These are phyloP conservation scores for Lithobius niger DNA, from an alignment of 1,140 invertebrate genomes.

Conservation along the genomic window DNA sequence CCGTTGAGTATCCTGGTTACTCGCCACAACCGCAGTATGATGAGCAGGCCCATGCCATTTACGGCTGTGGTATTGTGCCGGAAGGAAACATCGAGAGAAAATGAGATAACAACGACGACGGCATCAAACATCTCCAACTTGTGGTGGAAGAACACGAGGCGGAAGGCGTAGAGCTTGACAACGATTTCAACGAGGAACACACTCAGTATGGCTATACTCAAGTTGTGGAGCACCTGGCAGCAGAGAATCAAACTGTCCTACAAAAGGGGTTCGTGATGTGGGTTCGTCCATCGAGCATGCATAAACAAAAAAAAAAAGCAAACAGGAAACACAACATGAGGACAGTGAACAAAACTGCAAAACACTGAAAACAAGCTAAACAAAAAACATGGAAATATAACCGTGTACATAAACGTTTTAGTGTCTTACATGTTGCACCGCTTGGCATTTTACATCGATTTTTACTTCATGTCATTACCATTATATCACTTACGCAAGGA, in stretches of 20 bases:
- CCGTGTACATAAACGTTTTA: no score
- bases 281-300: neutral
- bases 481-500: no score
- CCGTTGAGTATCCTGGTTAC: slow-evolving; percentile 31
- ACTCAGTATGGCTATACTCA: slow-evolving; percentile 27
- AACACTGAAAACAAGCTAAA: no score
- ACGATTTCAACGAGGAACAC: slow-evolving; percentile 31
- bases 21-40: slow-evolving; percentile 31
- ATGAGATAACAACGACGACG: slow-evolving; percentile 29
- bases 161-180: slow-evolving; percentile 28
- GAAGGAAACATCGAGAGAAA: slow-evolving; percentile 32
- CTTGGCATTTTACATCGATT: no score
- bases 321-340: neutral
- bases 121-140: slow-evolving; percentile 34
- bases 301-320: neutral
- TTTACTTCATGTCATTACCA: no score
- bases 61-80: slow-evolving; percentile 8
- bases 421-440: no score
- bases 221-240: slow-evolving; percentile 26
- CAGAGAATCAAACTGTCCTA: neutral
- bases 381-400: no score
- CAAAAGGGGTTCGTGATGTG: no score
- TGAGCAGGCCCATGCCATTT: slow-evolving; percentile 27
- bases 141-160: slow-evolving; percentile 29
- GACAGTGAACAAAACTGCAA: neutral